phyloP scores from a whole-genome alignment of 2,113 vertebrate species.

The Macaca fascicularis region DNA sequence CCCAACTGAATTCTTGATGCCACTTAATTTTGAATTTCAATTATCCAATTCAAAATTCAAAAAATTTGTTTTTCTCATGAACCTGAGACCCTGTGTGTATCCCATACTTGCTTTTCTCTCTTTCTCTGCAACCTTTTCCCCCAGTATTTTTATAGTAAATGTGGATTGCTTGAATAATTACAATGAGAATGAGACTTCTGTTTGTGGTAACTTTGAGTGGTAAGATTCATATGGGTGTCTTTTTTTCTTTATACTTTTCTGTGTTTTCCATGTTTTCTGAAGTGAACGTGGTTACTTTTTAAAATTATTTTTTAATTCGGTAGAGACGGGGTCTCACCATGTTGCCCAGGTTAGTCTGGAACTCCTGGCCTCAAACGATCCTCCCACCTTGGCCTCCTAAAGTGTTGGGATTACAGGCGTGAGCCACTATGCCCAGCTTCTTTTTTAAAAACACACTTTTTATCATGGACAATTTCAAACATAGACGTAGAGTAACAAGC shows the following conservation, averaged over 20 bases:
- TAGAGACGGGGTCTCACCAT: too few relatives aligned
- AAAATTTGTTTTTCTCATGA: background rate
- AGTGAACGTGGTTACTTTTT: background rate
- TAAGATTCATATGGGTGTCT: background rate
- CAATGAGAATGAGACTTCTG: background rate
- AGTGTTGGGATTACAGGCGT: background rate
- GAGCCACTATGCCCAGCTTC: background rate
- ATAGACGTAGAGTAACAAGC: background rate
- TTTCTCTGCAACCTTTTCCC: background rate
- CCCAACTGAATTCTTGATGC: background rate
- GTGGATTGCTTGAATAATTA: background rate
- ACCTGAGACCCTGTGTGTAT: background rate
- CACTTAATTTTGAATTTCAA: background rate
- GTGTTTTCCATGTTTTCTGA: background rate
- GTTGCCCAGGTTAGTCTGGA: too few relatives aligned
- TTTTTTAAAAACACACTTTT: background rate
- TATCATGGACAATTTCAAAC: background rate
- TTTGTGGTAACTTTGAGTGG: background rate
- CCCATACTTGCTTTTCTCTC: background rate
- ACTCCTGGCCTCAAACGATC: too few relatives aligned
- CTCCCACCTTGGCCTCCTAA: background rate
- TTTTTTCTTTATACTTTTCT: background rate
- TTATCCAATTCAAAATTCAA: background rate
- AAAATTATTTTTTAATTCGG: too few relatives aligned
- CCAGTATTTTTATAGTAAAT: background rate